Evolutionary conservation across 2,113 vertebrate genomes (phyloP).

Genomic region (Tricholaema leucomelas): DNA sequence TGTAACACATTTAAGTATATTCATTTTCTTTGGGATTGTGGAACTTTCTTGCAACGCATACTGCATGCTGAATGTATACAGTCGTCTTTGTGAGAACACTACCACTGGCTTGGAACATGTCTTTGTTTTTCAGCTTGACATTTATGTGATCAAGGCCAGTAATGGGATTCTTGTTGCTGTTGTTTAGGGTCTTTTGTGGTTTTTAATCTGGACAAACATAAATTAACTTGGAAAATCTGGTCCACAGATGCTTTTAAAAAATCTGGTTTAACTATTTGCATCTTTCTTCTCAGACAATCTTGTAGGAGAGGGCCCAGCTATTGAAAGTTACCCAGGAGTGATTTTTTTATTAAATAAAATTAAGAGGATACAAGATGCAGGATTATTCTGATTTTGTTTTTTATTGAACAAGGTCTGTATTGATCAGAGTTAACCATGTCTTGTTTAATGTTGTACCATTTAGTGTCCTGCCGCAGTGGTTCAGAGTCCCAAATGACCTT

Average conservation of each 20-base stretch:
- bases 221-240: slow-evolving; percentile 23
- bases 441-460: background rate
- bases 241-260: background rate
- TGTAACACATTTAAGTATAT: background rate
- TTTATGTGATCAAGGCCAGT: background rate
- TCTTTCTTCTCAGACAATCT: background rate
- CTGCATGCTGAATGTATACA: background rate
- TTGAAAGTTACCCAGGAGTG: background rate
- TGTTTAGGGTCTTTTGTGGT: rapidly evolving
- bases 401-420: background rate
- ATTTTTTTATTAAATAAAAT: slow-evolving; percentile 1
- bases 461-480: background rate
- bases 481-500: background rate
- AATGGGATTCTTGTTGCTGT: background rate
- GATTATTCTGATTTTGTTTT: background rate
- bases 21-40: background rate
- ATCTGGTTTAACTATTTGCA: background rate
- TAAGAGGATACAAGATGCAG: background rate
- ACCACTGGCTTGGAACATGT: background rate
- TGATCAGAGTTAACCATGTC: background rate
- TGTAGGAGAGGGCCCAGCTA: background rate
- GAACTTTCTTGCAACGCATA: background rate
- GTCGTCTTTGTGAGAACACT: background rate
- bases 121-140: background rate
- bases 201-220: background rate